Conservation (phyloP, 1,140 invertebrate species). For the Drosophila seguyi region DNA sequence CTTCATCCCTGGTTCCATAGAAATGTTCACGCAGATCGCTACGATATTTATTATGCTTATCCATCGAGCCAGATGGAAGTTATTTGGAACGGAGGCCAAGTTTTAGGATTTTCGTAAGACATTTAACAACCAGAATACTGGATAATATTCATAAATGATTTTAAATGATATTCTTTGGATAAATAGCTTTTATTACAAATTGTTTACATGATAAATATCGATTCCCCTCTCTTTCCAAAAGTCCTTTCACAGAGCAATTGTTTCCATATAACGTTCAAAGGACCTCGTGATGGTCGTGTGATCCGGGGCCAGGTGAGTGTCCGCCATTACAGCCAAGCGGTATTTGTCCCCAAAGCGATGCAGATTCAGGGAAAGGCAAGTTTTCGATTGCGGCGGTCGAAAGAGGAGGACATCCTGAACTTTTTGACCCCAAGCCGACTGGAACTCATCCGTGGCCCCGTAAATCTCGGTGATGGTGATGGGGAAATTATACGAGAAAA, state of each 20-base stretch:
- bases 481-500: constrained; percentile 90
- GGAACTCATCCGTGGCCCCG: constrained; percentile 73
- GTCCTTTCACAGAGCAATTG: constrained; percentile 51
- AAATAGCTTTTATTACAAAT: constrained; percentile 30
- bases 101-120: background rate
- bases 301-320: constrained; percentile 89
- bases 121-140: background rate
- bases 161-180: background rate
- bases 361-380: constrained; percentile 91
- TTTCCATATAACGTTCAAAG: constrained; percentile 82
- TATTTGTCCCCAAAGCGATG: constrained; percentile 90
- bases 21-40: constrained; percentile 7
- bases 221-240: background rate
- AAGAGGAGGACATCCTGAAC: constrained; percentile 90
- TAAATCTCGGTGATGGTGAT: constrained; percentile 90
- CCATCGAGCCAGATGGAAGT: background rate
- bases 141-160: too few species aligned
- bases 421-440: constrained; percentile 89
- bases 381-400: constrained; percentile 92
- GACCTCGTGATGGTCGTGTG: constrained; percentile 82
- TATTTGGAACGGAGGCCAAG: background rate
- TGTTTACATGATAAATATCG: constrained; percentile 13
- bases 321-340: constrained; percentile 90
- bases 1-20: background rate
- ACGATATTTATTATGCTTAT: constrained; percentile 17